Conservation (phyloP, 2,113 vertebrate genomes). For the Calidris pugnax region DNA sequence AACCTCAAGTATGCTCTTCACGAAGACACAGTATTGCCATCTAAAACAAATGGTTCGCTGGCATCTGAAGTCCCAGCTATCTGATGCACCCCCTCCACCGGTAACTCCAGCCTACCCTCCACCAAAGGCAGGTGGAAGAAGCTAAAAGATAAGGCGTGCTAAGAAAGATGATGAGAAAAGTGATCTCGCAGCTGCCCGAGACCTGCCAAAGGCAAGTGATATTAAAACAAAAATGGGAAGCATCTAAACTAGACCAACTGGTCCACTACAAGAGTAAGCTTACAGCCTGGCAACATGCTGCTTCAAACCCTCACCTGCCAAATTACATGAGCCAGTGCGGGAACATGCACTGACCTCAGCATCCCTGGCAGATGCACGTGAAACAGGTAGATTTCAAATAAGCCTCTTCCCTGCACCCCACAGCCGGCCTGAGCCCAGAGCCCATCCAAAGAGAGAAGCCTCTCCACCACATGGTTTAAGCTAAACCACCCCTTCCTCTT, state of each 20-base stretch:
- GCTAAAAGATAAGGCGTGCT: background rate
- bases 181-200: background rate
- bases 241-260: background rate
- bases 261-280: background rate
- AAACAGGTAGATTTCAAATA: background rate
- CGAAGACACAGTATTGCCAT: background rate
- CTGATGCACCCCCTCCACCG: background rate
- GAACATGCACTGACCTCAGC: background rate
- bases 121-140: background rate
- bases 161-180: background rate
- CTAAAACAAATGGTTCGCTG: background rate
- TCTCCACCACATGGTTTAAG: background rate
- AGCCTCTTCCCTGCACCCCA: background rate
- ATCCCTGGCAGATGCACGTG: background rate
- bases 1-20: background rate
- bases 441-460: background rate
- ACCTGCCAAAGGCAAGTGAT: background rate
- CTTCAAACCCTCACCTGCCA: background rate
- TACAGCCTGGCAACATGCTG: background rate
- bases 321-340: background rate
- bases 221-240: background rate
- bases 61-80: background rate
- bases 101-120: background rate
- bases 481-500: background rate
- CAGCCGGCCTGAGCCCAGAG: background rate